Percentiles rank a stretch among this genome's conserved stretches.
phyloP scores from a whole-genome alignment of 1,140 invertebrate genomes.

The Hylyphantes graminicola region DNA sequence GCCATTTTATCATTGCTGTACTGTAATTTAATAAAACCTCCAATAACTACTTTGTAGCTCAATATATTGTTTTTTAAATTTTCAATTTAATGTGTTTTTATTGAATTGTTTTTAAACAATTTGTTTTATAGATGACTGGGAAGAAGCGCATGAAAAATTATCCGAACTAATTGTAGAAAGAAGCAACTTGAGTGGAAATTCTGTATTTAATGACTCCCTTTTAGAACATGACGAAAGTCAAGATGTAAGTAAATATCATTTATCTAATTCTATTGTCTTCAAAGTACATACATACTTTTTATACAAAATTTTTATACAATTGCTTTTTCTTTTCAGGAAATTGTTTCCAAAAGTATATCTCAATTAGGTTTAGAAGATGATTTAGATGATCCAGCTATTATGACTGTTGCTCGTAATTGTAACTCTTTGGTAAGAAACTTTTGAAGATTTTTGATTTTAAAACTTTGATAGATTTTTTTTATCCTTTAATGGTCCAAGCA shows the following conservation, averaged over 20 bases:
- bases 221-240: slow-evolving; percentile 56
- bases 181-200: background rate
- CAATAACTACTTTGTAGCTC: background rate
- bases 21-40: no score
- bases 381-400: slow-evolving; percentile 58
- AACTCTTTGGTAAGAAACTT: slow-evolving; percentile 11
- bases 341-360: slow-evolving; percentile 58
- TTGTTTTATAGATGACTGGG: slow-evolving; percentile 56
- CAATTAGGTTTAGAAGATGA: slow-evolving; percentile 60
- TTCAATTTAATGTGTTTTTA: background rate
- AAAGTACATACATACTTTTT: no score
- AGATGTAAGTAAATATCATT: slow-evolving; percentile 31
- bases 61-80: background rate
- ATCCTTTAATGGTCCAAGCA: no score
- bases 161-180: slow-evolving; percentile 33
- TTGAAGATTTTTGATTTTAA: no score
- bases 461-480: no score
- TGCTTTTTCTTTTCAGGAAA: slow-evolving; percentile 39
- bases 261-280: background rate
- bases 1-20: no score
- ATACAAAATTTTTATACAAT: no score
- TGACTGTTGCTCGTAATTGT: slow-evolving; percentile 43
- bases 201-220: slow-evolving; percentile 44
- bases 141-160: slow-evolving; percentile 55
- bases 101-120: background rate